Percentiles rank a stretch among this genome's conserved stretches.
Evolutionary conservation across 37 sponge, comb jelly and placozoan genomes (phyloP).

Genomic region (Hexactinellida sp.): DNA sequence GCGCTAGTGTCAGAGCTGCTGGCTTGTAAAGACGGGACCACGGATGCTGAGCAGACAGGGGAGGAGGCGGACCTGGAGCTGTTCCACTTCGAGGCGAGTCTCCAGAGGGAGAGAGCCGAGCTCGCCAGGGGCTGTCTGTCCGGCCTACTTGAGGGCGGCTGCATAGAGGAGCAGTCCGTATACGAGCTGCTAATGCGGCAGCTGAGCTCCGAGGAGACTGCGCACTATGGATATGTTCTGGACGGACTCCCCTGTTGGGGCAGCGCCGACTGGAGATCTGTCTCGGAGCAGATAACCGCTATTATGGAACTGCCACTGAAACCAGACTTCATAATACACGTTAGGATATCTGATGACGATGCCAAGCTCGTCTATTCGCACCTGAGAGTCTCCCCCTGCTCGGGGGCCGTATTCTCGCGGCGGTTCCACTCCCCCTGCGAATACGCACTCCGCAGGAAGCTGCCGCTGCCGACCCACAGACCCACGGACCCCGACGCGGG

Average conservation of each 20-base stretch:
- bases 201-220: background rate
- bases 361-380: background rate
- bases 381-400: background rate
- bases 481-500: background rate
- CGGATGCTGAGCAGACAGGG: background rate
- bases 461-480: background rate
- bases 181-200: background rate
- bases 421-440: background rate
- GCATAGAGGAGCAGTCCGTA: background rate
- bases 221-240: conserved; percentile 71
- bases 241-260: conserved; percentile 61
- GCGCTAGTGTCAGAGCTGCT: background rate
- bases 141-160: background rate
- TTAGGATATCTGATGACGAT: conserved; percentile 46
- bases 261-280: conserved; percentile 34
- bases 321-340: conserved; percentile 81
- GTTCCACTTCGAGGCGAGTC: background rate
- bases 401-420: background rate
- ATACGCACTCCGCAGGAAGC: background rate
- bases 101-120: background rate
- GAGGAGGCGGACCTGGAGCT: background rate
- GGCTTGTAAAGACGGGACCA: background rate
- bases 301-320: conserved; percentile 32
- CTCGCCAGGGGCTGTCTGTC: background rate
- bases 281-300: conserved; percentile 54